Conservation (phyloP, 2,888 invertebrate genomes). For the Microdon myrmicae region DNA sequence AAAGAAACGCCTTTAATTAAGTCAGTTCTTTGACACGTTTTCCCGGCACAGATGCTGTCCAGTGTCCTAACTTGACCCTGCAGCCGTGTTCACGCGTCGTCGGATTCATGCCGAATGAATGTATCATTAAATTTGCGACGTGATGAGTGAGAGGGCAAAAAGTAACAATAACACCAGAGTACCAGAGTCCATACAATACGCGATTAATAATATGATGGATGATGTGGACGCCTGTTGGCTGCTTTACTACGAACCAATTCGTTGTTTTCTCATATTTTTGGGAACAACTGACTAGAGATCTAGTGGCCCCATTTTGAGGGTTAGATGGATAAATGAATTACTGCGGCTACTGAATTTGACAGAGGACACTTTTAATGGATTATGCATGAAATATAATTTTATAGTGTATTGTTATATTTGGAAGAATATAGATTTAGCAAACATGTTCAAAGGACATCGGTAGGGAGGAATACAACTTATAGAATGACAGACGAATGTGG, state of each 20-base stretch:
- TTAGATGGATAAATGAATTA: conserved; percentile 1
- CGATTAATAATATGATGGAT: conserved; percentile 37
- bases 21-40: conserved; percentile 36
- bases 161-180: conserved; percentile 15
- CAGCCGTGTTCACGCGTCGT: too few species aligned
- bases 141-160: conserved; percentile 26
- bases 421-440: background rate
- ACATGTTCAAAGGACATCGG: too few species aligned
- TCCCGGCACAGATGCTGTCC: background rate
- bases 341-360: conserved; percentile 24
- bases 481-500: too few species aligned
- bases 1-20: conserved; percentile 40
- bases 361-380: conserved; percentile 38
- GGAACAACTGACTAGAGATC: too few species aligned
- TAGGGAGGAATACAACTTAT: too few species aligned
- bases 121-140: conserved; percentile 30
- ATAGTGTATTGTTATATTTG: conserved; percentile 29
- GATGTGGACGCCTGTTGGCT: conserved; percentile 28
- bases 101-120: conserved; percentile 21
- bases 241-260: conserved; percentile 14
- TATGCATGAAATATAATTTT: conserved; percentile 38
- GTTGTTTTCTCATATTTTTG: too few species aligned
- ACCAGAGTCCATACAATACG: conserved; percentile 15
- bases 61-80: too few species aligned
- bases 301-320: conserved; percentile 2